A percentile compares a stretch with the other conserved stretches of the same genome.
Evolutionary conservation across 2,113 vertebrate species (phyloP).

Genomic region (Coptodon bakossiorum): DNA sequence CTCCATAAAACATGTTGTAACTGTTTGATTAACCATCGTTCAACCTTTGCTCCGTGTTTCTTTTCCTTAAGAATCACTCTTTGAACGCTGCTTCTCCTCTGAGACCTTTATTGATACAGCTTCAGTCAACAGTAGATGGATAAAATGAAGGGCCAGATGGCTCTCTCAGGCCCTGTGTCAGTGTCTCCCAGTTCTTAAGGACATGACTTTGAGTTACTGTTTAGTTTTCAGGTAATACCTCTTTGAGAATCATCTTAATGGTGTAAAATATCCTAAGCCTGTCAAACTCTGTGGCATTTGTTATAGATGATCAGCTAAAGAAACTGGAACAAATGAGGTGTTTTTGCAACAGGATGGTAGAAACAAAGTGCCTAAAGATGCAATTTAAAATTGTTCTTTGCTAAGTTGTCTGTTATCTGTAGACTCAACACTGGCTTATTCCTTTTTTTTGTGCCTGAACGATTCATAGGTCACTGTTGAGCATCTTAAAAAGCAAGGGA

Average conservation of each 20-base stretch:
- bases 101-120: not conserved
- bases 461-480: not conserved
- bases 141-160: not conserved
- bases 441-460: not conserved
- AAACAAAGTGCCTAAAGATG: not conserved
- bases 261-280: not conserved
- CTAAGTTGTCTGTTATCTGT: not conserved
- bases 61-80: not conserved
- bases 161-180: not conserved
- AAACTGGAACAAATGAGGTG: not conserved
- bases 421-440: not conserved
- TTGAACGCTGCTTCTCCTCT: not conserved
- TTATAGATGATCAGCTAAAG: not conserved
- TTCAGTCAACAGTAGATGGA: not conserved
- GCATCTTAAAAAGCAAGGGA: fast-evolving
- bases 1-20: not conserved
- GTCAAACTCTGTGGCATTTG: not conserved
- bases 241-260: not conserved
- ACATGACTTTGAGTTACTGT: not conserved
- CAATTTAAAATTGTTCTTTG: not conserved
- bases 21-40: not conserved
- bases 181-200: not conserved
- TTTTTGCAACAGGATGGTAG: not conserved
- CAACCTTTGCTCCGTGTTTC: not conserved
- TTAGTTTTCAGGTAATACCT: not conserved